Conservation (phyloP, 35 echinoderm and acorn worm species). For the Apostichopus californicus region DNA sequence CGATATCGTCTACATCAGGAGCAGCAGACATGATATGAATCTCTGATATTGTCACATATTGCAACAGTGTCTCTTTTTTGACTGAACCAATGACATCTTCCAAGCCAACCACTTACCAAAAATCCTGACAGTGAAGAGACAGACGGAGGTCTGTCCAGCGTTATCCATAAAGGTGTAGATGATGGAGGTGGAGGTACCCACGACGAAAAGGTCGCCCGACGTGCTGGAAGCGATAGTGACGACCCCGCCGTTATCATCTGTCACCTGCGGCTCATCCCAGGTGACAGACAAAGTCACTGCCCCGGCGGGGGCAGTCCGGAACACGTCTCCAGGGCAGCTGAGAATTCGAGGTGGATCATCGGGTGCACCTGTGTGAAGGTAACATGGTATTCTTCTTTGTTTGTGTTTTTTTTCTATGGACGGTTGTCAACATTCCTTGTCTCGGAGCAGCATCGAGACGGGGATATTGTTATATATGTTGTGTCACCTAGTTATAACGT, state of each 20-base stretch:
- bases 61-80: too few species aligned
- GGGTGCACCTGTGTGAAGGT: slow-evolving; percentile 1
- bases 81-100: too few species aligned
- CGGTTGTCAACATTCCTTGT: too few species aligned
- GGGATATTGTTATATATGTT: too few species aligned
- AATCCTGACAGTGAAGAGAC: slow-evolving; percentile 21
- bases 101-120: background rate
- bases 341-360: slow-evolving; percentile 12
- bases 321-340: background rate
- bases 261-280: background rate
- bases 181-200: background rate
- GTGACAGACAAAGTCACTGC: slow-evolving; percentile 7
- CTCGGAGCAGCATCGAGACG: too few species aligned
- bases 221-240: background rate
- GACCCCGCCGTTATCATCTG: background rate
- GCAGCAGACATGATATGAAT: too few species aligned
- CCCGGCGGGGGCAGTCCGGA: background rate
- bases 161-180: slow-evolving; percentile 46
- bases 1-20: too few species aligned
- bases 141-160: slow-evolving; percentile 36
- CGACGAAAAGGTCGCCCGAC: slow-evolving; percentile 1
- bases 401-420: too few species aligned
- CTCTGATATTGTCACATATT: too few species aligned
- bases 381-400: background rate
- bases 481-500: too few species aligned